Base-by-base conservation (phyloP, 2,797 vertebrate genomes). In the Telmatherina bonti region DNA sequence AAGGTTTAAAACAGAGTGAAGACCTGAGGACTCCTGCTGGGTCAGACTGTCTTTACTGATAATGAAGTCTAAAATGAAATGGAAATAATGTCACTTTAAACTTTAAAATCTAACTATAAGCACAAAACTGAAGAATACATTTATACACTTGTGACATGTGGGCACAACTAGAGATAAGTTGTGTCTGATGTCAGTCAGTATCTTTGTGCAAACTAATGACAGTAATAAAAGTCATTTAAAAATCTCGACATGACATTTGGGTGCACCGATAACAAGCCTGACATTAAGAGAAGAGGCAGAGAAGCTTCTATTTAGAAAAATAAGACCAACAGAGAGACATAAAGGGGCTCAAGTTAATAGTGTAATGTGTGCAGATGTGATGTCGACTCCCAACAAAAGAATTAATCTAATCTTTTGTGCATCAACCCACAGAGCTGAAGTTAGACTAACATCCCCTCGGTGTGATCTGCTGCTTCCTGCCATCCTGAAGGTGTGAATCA, bases 341-440 rank as follows among this genome's bases (percentile, higher is more conserved):
- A 2, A 41, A 7, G 18, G 8, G 35, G 33, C 35, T 8, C n/a
- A 45, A 56, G 64, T 59, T 74, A 74, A 79, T 60, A 47, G 57
- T 18, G 67, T 59, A 43, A 71, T 85, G 82, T 59, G 27, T 43
- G 53, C 30, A 62, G 30, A 77, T 1, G 22, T 80, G 64, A 75
- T 62, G 74, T 75, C 53, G 74, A 74, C 75, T 73, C 45, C n/a
- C 1, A 59, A 74, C 61, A 81, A 31, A 59, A 9, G 24, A 53
- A 60, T 70, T 67, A 7, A 63, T 74, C 72, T 57, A 3, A 30
- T 65, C 64, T 57, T 76, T 72, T 73, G 61, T 38, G 45, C 29
- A n/a, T 55, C 68, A 70, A 30, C 36, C 51, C n/a, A 33, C 41
- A n/a, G 47, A 54, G 36, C 59, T 31, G 63, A 62, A 20, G 36